Conservation (phyloP, 1,140 invertebrate species). For the Drosophila santomea region DNA sequence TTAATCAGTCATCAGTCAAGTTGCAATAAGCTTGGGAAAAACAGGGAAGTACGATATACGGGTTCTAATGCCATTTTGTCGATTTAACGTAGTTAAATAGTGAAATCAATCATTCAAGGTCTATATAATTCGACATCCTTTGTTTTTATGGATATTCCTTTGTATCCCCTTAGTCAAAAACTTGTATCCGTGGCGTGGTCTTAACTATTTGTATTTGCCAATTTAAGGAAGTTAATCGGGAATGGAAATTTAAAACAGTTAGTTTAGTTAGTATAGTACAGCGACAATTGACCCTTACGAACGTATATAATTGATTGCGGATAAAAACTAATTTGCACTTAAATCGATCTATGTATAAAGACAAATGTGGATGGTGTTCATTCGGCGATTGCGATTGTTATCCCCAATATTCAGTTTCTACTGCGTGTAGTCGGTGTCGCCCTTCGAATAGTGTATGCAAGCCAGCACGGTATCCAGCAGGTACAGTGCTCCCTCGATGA, state of each 20-base stretch:
- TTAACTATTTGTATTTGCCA: constrained; percentile 72
- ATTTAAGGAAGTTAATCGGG: constrained; percentile 3
- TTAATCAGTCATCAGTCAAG: no score
- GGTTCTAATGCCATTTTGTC: no score
- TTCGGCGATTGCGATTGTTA: constrained; percentile 57
- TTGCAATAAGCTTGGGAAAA: no score
- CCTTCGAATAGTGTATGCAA: constrained; percentile 90
- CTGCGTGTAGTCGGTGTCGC: constrained; percentile 84
- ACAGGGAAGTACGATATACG: no score
- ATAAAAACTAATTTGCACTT: constrained; percentile 79
- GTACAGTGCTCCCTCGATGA: constrained; percentile 91
- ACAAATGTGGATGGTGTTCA: constrained; percentile 44
- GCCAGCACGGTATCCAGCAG: constrained; percentile 91
- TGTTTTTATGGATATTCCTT: no score
- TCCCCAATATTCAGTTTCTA: constrained; percentile 17
- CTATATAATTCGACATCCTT: neutral
- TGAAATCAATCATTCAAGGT: neutral
- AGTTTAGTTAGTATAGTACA: constrained; percentile 18
- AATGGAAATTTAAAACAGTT: constrained; percentile 21
- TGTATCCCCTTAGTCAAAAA: neutral
- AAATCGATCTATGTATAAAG: constrained; percentile 56
- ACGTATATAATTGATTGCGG: constrained; percentile 26
- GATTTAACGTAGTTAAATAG: no score
- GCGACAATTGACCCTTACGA: constrained; percentile 51
- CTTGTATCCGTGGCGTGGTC: constrained; percentile 32